Percentiles rank a stretch among this genome's conserved stretches.
Evolutionary conservation across 2,113 vertebrate genomes (phyloP).

Genomic region (Coracopsis vasa): DNA sequence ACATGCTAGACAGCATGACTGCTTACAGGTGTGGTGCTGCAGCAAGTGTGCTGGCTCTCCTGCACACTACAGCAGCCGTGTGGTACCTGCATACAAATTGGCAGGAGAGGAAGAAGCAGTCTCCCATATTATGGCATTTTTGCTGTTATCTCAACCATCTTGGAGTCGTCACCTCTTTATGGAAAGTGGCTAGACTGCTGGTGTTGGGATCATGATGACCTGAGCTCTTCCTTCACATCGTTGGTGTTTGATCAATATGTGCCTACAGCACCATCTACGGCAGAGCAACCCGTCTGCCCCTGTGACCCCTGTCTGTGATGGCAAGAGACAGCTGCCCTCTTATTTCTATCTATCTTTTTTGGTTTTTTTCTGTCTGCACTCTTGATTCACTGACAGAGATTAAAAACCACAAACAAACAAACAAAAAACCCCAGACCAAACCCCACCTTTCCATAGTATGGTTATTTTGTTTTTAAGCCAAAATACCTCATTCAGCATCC

Average conservation of each 20-base stretch:
- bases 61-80: not conserved
- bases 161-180: not conserved
- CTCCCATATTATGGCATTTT: not conserved
- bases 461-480: not conserved
- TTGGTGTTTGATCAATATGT: not conserved
- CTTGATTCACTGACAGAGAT: not conserved
- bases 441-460: not conserved
- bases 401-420: not conserved
- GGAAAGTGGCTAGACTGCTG: not conserved
- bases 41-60: not conserved
- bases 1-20: not conserved
- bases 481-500: not conserved
- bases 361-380: not conserved
- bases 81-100: fast-evolving
- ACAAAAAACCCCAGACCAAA: too few relatives aligned
- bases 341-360: not conserved
- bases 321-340: not conserved
- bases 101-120: not conserved
- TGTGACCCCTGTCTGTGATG: not conserved
- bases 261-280: not conserved
- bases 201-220: not conserved
- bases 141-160: not conserved
- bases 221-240: not conserved
- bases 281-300: not conserved
- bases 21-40: not conserved